Evolutionary conservation across 1,140 invertebrate genomes (phyloP), one percentile per base, ranked within the genome.

Genomic region (Micrasema longulum): DNA sequence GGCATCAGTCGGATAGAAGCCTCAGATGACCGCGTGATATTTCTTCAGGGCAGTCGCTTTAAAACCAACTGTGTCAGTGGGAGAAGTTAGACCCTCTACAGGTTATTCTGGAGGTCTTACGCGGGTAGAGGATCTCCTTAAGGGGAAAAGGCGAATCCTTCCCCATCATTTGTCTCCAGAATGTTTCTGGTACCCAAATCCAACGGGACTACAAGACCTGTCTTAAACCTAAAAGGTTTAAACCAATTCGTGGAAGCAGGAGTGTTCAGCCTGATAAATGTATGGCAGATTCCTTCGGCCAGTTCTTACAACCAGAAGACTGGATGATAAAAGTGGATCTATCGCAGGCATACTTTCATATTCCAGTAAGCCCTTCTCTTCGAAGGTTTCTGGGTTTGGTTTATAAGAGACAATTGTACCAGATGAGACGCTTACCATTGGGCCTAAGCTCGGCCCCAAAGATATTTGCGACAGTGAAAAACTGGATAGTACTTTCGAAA

Each of bases 341-440:
- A 18, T 70, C 68, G 65, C 68, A 70, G 41, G 68, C 62, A 11
- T 70, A 81, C 69, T 87, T 88, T 76, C 76, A 85, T 64, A 45
- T 70, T 14, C 68, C 68, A 10, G 66, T 70, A 1, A 23, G 12
- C 9, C 11, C 14, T 18, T 14, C 48, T 14, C 52, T 63, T 35
- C 72, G 41, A 14, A n/a, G 70, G 5, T 64, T 67, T 6, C 70
- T 73, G 9, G 43, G 69, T 6, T 31, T 47, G 31, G 22, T 23
- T 20, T 43, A 74, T 38, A 20, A 67, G 14, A 23, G 52, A 12
- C 62, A 70, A 26, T 77, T 0, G 77, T 77, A 14, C 43, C 77
- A 18, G 77, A 67, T 74, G 75, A 75, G 62, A 9, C 18, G 67
- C 31, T 47, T 76, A 23, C 68, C 75, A 16, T 74, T 74, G 45